These are phyloP conservation scores for Aythya baeri DNA, from an alignment of 2,113 vertebrate genomes.

Conservation along the genomic window DNA sequence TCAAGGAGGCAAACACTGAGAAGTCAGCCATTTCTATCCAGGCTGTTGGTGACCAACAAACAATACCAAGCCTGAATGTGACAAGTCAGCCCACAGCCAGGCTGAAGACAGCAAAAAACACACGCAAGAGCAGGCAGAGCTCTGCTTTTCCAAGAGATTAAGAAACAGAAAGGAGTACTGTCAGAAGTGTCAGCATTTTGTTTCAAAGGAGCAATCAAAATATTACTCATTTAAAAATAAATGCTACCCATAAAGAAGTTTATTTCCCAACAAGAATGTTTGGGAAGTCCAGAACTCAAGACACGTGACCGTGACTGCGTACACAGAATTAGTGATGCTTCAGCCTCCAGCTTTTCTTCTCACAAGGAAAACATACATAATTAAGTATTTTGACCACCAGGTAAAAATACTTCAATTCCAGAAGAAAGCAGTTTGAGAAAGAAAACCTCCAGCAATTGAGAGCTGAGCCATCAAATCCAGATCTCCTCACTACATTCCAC, in stretches of 20 bases:
- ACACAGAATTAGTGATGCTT: not conserved
- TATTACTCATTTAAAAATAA: not conserved
- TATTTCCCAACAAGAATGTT: not conserved
- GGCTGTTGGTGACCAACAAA: not conserved
- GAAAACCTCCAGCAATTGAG: not conserved
- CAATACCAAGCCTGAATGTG: not conserved
- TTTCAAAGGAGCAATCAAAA: not conserved
- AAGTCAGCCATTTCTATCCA: not conserved
- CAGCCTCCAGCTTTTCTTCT: accelerated
- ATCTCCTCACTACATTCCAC: not conserved
- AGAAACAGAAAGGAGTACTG: not conserved
- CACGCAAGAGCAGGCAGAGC: accelerated
- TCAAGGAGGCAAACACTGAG: not conserved
- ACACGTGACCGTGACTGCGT: too few species aligned
- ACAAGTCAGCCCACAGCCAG: not conserved
- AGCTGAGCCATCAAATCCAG: not conserved
- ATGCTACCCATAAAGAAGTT: not conserved
- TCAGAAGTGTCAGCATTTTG: accelerated
- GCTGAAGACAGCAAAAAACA: not conserved
- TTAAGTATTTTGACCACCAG: not conserved
- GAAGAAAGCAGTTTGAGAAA: not conserved
- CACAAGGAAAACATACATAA: not conserved
- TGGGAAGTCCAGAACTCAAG: not conserved
- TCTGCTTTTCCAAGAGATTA: not conserved
- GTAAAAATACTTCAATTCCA: accelerated